A percentile compares a stretch with the other conserved stretches of the same genome.
phyloP scores from a whole-genome alignment of 2,797 vertebrate genomes.

The Dipus sagitta region DNA sequence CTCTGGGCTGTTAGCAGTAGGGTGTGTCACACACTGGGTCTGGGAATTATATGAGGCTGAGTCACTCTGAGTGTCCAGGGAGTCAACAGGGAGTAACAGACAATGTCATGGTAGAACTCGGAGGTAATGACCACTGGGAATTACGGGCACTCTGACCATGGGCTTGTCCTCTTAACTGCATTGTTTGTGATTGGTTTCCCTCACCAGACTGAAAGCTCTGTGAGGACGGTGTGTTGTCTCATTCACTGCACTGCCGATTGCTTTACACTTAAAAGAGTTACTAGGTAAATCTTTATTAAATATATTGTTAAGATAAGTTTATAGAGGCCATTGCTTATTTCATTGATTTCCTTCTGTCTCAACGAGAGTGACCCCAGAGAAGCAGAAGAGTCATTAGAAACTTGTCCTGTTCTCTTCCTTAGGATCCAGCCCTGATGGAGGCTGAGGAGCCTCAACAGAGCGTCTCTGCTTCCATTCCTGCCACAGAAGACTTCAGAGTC shows the following conservation, averaged over 20 bases:
- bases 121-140: constrained; percentile 5
- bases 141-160: not conserved
- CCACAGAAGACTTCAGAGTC: not conserved
- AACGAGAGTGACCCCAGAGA: not conserved
- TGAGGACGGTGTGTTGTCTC: not conserved
- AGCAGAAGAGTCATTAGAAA: constrained; percentile 11
- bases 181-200: not conserved
- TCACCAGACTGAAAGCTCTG: not conserved
- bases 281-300: not conserved
- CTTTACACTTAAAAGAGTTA: not conserved
- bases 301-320: not conserved
- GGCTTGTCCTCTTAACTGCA: not conserved
- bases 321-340: not conserved
- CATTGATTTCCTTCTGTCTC: not conserved
- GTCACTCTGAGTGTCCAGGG: constrained; percentile 57
- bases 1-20: not conserved
- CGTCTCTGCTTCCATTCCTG: constrained; percentile 47
- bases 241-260: not conserved
- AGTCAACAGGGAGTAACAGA: constrained; percentile 2
- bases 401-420: constrained; percentile 52
- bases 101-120: not conserved
- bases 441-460: constrained; percentile 78
- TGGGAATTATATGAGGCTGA: constrained; percentile 60
- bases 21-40: not conserved
- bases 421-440: constrained; percentile 87